Evolutionary conservation across 2,888 invertebrate species (phyloP).

Genomic region (Drosophila mulleri): DNA sequence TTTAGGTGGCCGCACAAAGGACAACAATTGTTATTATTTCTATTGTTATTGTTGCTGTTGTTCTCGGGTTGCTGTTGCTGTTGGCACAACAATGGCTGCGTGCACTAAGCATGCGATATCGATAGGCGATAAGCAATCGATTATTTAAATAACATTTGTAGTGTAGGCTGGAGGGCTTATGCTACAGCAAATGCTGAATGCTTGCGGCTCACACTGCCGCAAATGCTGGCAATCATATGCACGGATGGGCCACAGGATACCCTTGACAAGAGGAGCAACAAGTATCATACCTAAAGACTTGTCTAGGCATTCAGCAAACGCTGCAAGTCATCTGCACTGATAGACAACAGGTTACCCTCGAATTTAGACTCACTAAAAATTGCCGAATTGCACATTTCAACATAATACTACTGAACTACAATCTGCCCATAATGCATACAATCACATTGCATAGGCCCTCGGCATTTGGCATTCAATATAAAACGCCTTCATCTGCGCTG

Average conservation of each 20-base stretch:
- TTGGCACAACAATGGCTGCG: not conserved
- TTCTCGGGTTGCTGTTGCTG: constrained; percentile 2
- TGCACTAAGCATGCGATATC: constrained; percentile 9
- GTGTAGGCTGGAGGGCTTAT: not conserved
- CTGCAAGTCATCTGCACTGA: not conserved
- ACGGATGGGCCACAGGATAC: not conserved
- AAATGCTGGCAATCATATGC: not conserved
- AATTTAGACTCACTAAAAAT: not conserved
- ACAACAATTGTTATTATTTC: constrained; percentile 15
- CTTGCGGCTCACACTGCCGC: not conserved
- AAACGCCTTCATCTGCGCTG: no score
- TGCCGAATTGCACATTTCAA: no score
- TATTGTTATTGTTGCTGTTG: constrained; percentile 3
- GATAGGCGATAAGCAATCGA: constrained; percentile 28
- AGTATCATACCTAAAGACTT: not conserved
- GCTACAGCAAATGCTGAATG: not conserved
- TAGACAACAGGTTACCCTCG: not conserved
- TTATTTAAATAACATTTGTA: constrained; percentile 9
- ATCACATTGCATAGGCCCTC: no score
- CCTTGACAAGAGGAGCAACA: not conserved
- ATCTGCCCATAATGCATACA: not conserved
- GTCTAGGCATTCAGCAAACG: no score
- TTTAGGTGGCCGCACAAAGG: constrained; percentile 16
- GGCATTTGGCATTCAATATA: no score
- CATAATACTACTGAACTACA: not conserved